phyloP scores from a whole-genome alignment of 2,888 invertebrate genomes.

The Sinodicranocentrus sp. region DNA sequence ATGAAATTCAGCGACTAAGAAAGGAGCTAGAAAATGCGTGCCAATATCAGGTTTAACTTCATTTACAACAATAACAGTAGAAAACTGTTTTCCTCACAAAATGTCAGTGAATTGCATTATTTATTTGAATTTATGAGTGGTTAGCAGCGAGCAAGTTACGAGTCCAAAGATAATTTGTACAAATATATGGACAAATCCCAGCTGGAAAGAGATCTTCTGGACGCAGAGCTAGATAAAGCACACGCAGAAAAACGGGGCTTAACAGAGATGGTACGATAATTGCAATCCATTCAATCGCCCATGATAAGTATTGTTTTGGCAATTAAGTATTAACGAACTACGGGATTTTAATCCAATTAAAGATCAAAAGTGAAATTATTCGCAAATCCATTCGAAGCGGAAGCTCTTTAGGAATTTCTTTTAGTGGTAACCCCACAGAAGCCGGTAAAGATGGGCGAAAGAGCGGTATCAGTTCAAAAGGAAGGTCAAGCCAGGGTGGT shows the following conservation, averaged over 20 bases:
- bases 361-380: not conserved
- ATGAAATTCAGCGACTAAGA: constrained; percentile 21
- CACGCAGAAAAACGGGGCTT: constrained; percentile 7
- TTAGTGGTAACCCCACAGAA: not conserved
- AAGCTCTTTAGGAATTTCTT: not conserved
- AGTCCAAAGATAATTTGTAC: not conserved
- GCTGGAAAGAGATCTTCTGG: constrained; percentile 1
- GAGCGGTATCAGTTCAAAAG: not conserved
- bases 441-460: constrained; percentile 3
- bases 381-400: not conserved
- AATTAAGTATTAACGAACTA: no score
- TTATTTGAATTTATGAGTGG: not conserved
- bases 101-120: not conserved
- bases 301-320: not conserved
- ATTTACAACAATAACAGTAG: not conserved
- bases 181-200: not conserved
- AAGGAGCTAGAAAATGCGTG: constrained; percentile 1
- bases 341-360: no score
- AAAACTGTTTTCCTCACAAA: not conserved
- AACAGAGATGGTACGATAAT: not conserved
- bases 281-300: not conserved
- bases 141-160: constrained; percentile 12
- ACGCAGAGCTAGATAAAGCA: constrained; percentile 23
- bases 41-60: not conserved
- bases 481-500: not conserved